Evolutionary conservation across 1,140 invertebrate genomes (phyloP), one percentile per base, ranked within the genome.

Genomic region (Octopus sinensis): DNA sequence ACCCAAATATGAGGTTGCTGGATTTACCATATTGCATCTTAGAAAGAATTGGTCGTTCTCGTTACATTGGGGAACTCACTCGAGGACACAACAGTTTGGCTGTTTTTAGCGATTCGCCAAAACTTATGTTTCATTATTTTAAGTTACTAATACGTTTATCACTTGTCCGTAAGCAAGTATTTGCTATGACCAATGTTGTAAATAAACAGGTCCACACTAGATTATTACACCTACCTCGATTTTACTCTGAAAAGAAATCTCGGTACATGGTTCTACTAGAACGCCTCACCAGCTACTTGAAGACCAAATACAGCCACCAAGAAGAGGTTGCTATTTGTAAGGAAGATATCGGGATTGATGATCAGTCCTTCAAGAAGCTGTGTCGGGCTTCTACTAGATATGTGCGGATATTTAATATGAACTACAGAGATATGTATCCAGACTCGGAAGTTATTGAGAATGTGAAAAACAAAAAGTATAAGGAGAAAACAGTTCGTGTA

Each of bases 21-120:
- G 79, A 92, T 5, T 89, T 92, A 9, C 93, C 94, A 30, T 96
- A 95, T 87, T 94, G 94, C 84, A 91, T 96, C 51, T 88, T 96
- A 53, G 96, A 96, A 91, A 90, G 93, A 86, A 93, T 96, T 81
- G 95, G 94, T n/a, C 92, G 89, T 88, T 90, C 93, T 43, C 91
- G 95, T 23, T 92, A 93, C 80, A 92, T 93, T 84, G 95, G 95
- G 0, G 94, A 95, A 89, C 91, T 94, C 7, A 95, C 94, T 17
- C 91, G 93, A 54, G 95, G 95, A 62, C 93, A 93, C 84, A 88
- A 91, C 51, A 93, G 93, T 83, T 88, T 94, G 73, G 81, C 88
- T 68, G 83, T 86, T 4, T 86, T 91, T 79, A 88, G 87, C 43
- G 91, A 93, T 82, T 92, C 93, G 88, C 89, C 93, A 3, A 95